Evolutionary conservation across 2,888 invertebrate genomes (phyloP), one percentile per base, ranked within the genome.

Genomic region (Dryocosmus kuriphilus): DNA sequence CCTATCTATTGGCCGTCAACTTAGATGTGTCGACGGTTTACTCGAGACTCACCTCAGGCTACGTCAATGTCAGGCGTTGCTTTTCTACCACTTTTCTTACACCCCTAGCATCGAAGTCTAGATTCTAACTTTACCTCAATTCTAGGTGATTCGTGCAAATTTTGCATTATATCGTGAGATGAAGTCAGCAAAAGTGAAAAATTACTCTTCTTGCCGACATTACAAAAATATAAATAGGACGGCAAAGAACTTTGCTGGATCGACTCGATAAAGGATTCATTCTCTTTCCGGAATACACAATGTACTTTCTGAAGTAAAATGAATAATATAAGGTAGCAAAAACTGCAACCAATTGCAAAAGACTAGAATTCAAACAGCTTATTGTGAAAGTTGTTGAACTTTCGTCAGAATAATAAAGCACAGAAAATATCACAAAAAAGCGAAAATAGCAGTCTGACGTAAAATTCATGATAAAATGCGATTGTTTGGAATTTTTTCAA

Each of bases 41-140:
- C 71, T 71, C 71, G 71, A 57, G 57, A 71, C 30, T 71, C n/a
- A 32, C 71, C 71, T 71, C 71, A 71, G 71, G 71, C 71, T 71
- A 51, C 71, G 51, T 71, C 71, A 71, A 71, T 51, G 71, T 71
- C 71, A 71, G 71, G 27, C 51, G 30, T 71, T 71, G 51, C 71
- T 71, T 71, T 46, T 51, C 71, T 51, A 71, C 35, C 71, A 51
- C 38, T 35, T 63, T 63, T n/a, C 46, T 67, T 14, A 24, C 19
- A 30, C 71, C n/a, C n/a, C 51, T 24, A n/a, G 8, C 7, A 71
- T 46, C 24, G 27, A 32, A 8, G 16, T 71, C 51, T 71, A 51
- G 46, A 51, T 71, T 71, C n/a, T 51, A 46, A 27, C 51, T 30
- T 63, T n/a, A 51, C 46, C 30, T 71, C 51, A 9, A 51, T 51